Conservation (phyloP, 2,888 invertebrate genomes). For the Boloria euphrosyne region DNA sequence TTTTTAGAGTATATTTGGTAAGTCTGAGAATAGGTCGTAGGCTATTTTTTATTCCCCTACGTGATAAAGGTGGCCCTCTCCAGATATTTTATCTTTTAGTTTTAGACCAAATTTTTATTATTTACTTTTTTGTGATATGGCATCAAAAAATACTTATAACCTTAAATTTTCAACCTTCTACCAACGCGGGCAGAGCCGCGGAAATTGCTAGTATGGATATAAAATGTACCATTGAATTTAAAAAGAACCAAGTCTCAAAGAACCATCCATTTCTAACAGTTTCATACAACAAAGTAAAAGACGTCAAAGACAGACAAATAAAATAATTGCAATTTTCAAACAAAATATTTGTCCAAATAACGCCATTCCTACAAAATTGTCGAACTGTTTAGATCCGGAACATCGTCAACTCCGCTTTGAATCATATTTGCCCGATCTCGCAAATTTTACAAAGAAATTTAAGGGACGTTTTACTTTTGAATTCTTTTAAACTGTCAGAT, state of each 20-base stretch:
- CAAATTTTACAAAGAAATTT: slow-evolving; percentile 64
- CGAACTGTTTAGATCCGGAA: slow-evolving; percentile 31
- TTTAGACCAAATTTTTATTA: too few species aligned
- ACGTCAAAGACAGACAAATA: slow-evolving; percentile 15
- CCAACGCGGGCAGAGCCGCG: too few species aligned
- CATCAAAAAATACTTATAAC: too few species aligned
- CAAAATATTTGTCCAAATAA: slow-evolving; percentile 22
- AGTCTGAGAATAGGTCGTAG: too few species aligned
- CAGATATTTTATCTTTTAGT: too few species aligned
- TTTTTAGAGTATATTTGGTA: too few species aligned
- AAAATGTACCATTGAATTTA: neutral
- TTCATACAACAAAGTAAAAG: slow-evolving; percentile 5
- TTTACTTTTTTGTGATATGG: too few species aligned
- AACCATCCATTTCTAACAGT: neutral
- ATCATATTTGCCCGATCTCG: slow-evolving; percentile 55
- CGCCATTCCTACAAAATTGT: slow-evolving; percentile 25
- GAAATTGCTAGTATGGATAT: too few species aligned
- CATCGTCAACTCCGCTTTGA: slow-evolving; percentile 36
- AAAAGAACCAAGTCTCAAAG: slow-evolving; percentile 8
- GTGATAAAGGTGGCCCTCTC: too few species aligned
- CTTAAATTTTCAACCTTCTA: too few species aligned
- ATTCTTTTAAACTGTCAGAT: slow-evolving; percentile 17
- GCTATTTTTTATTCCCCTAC: too few species aligned
- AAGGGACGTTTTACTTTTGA: slow-evolving; percentile 22
- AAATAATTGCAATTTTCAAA: slow-evolving; percentile 18